A percentile compares a stretch with the other conserved stretches of the same genome.
phyloP scores from a whole-genome alignment of 2,888 invertebrate species.

The Uropetala carovei region DNA sequence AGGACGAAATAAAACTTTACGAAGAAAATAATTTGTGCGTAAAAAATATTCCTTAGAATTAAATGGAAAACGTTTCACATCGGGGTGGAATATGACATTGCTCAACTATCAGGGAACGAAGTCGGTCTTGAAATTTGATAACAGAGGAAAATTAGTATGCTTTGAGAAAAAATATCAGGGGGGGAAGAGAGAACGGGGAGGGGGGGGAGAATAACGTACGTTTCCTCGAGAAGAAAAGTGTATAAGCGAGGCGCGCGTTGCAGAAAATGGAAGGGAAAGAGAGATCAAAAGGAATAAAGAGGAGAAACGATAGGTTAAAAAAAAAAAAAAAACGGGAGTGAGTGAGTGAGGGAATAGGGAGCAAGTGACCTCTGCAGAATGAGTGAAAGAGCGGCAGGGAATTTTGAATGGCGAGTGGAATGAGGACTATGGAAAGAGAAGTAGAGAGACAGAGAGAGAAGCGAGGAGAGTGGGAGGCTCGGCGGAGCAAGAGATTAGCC shows the following conservation, averaged over 20 bases:
- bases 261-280: not conserved
- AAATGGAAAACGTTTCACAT: no score
- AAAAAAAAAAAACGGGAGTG: not conserved
- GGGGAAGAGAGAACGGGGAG: not conserved
- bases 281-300: not conserved
- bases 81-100: no score
- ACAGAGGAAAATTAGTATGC: no score
- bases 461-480: constrained; percentile 3
- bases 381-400: not conserved
- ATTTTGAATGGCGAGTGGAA: not conserved
- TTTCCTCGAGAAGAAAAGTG: not conserved
- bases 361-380: not conserved
- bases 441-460: no score
- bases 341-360: not conserved
- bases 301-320: not conserved
- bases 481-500: constrained; percentile 55
- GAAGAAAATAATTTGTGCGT: no score
- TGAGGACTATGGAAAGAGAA: not conserved
- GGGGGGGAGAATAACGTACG: not conserved
- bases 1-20: no score
- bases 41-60: no score
- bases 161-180: not conserved
- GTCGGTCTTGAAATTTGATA: no score
- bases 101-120: no score
- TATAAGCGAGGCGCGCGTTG: not conserved